phyloP scores from a whole-genome alignment of 2,113 vertebrate genomes.

The Spilogale gracilis region DNA sequence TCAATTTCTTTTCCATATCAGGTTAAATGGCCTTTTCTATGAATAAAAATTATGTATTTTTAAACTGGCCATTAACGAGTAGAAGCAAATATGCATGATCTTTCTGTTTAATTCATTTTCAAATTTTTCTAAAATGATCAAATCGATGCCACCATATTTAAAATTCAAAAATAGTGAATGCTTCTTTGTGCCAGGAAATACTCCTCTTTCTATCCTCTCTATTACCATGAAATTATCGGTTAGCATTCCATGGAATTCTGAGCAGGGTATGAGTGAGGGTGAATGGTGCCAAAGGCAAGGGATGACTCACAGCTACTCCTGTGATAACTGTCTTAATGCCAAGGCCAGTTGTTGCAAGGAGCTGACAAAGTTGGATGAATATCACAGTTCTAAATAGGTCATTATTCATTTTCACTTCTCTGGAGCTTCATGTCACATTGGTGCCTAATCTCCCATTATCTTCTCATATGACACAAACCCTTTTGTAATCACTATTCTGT shows the following conservation, averaged over 20 bases:
- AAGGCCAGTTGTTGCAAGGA: background rate
- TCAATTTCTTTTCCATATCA: background rate
- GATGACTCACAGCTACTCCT: background rate
- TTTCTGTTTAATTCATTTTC: background rate
- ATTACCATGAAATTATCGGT: background rate
- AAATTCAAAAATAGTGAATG: background rate
- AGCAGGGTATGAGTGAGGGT: background rate
- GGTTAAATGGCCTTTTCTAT: background rate
- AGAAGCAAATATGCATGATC: background rate
- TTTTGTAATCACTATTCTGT: background rate
- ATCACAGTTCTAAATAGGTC: background rate
- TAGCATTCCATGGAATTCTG: background rate
- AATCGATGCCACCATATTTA: background rate
- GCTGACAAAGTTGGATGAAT: background rate
- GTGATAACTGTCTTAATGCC: background rate
- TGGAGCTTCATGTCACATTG: background rate
- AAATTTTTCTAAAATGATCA: conserved; percentile 29
- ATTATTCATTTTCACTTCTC: background rate
- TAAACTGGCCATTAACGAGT: background rate
- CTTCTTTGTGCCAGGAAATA: background rate
- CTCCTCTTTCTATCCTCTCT: background rate
- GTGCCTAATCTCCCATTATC: background rate
- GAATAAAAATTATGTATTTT: background rate
- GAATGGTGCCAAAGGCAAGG: background rate
- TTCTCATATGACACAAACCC: background rate